phyloP scores from a whole-genome alignment of 2,113 vertebrate genomes.

The Dendrocopos noguchii region DNA sequence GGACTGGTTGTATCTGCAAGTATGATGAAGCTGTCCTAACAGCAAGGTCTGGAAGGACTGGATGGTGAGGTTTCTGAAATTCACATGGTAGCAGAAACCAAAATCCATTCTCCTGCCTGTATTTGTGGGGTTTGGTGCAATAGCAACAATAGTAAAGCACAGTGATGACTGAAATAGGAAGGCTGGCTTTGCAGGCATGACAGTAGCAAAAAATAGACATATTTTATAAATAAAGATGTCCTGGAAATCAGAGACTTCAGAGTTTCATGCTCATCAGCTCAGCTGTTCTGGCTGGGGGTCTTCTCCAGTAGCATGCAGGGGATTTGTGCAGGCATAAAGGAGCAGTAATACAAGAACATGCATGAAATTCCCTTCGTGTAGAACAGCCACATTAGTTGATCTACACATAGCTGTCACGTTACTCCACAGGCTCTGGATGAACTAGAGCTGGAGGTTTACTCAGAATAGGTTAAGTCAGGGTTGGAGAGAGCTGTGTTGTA shows the following conservation, averaged over 20 bases:
- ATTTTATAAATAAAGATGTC: slow-evolving; percentile 53
- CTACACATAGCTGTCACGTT: not conserved
- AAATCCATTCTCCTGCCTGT: not conserved
- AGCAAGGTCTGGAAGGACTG: slow-evolving; percentile 5
- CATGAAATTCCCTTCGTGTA: slow-evolving; percentile 14
- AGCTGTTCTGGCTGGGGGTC: slow-evolving; percentile 50
- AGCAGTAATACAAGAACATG: slow-evolving; percentile 23
- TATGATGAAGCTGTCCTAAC: not conserved
- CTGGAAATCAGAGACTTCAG: slow-evolving; percentile 34
- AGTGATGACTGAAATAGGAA: slow-evolving; percentile 12
- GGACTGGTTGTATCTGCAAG: slow-evolving; percentile 30
- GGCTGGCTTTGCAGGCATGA: not conserved
- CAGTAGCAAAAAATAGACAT: slow-evolving; percentile 20
- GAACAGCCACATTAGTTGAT: not conserved
- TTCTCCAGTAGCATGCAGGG: not conserved
- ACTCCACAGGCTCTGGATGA: not conserved
- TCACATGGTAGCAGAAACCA: not conserved
- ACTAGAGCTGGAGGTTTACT: not conserved
- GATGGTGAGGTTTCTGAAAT: slow-evolving; percentile 7
- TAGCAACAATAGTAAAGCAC: slow-evolving; percentile 5
- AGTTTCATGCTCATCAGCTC: slow-evolving; percentile 9
- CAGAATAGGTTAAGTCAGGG: not conserved
- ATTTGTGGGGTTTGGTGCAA: not conserved
- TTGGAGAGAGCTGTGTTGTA: not conserved
- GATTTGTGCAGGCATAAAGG: slow-evolving; percentile 15